Conservation (phyloP, 2,888 invertebrate species). For the Andricus curvator region DNA sequence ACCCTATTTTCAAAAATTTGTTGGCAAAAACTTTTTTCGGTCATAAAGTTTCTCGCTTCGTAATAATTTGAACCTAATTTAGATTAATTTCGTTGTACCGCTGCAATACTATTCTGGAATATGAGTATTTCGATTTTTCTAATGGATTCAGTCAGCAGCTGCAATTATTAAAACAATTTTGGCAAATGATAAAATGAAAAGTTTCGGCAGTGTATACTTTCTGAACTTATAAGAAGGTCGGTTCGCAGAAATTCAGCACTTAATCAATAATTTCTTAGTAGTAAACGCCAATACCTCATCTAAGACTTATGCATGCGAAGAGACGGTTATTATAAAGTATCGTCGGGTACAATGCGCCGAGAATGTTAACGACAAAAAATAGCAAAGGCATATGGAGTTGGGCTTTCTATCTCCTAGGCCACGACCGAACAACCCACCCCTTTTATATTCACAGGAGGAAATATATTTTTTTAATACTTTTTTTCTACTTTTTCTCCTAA, state of each 20-base stretch:
- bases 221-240: not conserved
- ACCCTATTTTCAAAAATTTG: no score
- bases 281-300: not conserved
- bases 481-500: conserved; percentile 54
- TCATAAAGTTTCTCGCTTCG: no score
- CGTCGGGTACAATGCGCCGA: conserved; percentile 6
- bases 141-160: no score
- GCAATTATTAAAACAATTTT: not conserved
- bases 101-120: no score
- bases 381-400: conserved; percentile 9
- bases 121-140: no score
- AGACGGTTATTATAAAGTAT: conserved; percentile 6
- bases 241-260: conserved; percentile 3
- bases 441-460: conserved; percentile 44
- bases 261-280: conserved; percentile 15
- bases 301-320: not conserved
- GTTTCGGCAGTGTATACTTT: not conserved
- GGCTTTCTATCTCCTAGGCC: conserved; percentile 5
- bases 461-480: conserved; percentile 59
- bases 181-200: not conserved
- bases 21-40: no score
- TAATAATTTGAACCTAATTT: no score
- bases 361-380: conserved; percentile 17
- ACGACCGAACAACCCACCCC: conserved; percentile 43
- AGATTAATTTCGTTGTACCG: no score